Percentiles rank a stretch among this genome's conserved stretches.
Evolutionary conservation across 2,888 invertebrate genomes (phyloP).

Genomic region (Heliconius ismenius): DNA sequence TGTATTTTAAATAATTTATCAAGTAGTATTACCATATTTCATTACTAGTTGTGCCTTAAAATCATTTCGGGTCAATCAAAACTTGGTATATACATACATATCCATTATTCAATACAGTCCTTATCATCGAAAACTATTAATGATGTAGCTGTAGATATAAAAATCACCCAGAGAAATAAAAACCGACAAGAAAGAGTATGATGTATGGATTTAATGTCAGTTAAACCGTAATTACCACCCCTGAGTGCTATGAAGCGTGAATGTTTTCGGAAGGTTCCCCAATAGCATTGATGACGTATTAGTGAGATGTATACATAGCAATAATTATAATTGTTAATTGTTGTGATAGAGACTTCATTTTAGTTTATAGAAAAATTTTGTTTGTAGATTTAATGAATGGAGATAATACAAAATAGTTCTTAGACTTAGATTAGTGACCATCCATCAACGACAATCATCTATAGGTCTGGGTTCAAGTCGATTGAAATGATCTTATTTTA

Average conservation of each 20-base stretch:
- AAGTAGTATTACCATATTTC: conserved; percentile 23
- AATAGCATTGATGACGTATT: conserved; percentile 53
- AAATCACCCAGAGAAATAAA: neutral
- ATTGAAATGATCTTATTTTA: neutral
- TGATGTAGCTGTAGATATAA: neutral
- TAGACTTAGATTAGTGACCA: neutral
- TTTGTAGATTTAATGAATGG: neutral
- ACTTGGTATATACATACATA: neutral
- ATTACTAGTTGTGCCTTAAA: conserved; percentile 22
- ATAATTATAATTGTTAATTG: conserved; percentile 53
- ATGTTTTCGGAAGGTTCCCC: neutral
- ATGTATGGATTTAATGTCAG: neutral
- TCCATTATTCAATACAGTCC: neutral
- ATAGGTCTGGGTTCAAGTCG: neutral
- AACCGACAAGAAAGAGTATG: neutral
- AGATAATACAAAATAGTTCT: neutral
- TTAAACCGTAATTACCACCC: neutral
- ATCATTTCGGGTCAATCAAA: neutral
- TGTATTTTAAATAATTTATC: neutral
- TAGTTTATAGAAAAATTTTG: neutral
- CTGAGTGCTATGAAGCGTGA: neutral
- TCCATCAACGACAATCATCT: neutral
- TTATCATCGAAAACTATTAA: neutral
- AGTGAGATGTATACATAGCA: conserved; percentile 65
- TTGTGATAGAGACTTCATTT: neutral